Percentiles rank a stretch among this genome's conserved stretches.
Conservation (phyloP, 37 sponge, comb jelly and placozoan genomes). For the Beroe forskalii region DNA sequence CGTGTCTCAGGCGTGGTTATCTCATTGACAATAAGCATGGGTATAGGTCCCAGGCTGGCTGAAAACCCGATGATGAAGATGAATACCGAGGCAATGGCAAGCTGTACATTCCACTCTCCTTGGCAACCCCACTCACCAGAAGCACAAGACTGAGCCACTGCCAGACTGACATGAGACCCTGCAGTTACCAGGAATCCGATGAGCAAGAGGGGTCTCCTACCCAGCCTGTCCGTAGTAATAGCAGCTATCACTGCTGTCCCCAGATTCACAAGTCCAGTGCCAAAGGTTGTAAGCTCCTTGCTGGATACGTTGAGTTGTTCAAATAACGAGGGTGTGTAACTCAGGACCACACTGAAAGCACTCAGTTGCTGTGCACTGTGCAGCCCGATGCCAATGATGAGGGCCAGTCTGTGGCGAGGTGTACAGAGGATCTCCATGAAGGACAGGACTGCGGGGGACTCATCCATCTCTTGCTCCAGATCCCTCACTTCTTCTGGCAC, state of each 20-base stretch:
- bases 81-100: constrained; percentile 16
- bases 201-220: not conserved
- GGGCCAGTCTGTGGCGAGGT: too few relatives aligned
- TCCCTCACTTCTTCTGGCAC: too few relatives aligned
- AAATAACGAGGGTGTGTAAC: too few relatives aligned
- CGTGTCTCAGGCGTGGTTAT: not conserved
- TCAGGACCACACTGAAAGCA: too few relatives aligned
- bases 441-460: too few relatives aligned
- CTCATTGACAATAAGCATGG: constrained; percentile 5
- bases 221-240: not conserved
- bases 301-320: too few relatives aligned
- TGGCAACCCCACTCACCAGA: not conserved
- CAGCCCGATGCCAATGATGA: too few relatives aligned
- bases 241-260: not conserved
- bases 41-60: not conserved
- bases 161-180: not conserved
- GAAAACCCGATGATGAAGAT: constrained; percentile 43
- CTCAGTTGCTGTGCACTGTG: too few relatives aligned
- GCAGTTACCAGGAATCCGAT: not conserved
- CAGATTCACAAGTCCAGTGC: too few relatives aligned
- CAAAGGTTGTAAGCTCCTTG: too few relatives aligned
- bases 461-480: too few relatives aligned
- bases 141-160: constrained; percentile 5
- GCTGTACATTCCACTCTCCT: not conserved
- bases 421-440: too few relatives aligned